These are phyloP conservation scores for Hydractinia echinata DNA, from an alignment of 30 jellyfish, hydroid and myxozoan genomes.

Conservation along the genomic window DNA sequence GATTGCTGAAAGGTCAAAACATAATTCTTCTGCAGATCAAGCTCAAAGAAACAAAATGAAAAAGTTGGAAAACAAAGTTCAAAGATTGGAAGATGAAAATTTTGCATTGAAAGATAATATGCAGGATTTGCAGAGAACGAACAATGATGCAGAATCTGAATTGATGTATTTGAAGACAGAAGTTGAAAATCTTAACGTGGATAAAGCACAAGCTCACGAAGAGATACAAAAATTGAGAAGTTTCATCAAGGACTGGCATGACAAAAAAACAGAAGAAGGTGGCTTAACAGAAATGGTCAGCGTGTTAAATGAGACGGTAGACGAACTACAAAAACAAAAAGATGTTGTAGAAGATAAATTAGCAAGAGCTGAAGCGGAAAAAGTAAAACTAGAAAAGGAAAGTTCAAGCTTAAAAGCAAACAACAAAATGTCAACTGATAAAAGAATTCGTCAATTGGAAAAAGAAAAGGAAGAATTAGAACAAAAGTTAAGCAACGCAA, in stretches of 20 bases:
- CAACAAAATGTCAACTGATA: constrained; percentile 17
- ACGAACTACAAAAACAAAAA: constrained; percentile 44
- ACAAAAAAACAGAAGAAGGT: neutral
- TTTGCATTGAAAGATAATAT: neutral
- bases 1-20: neutral
- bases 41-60: neutral
- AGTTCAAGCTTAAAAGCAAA: constrained; percentile 29
- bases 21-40: neutral
- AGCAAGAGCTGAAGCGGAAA: constrained; percentile 39
- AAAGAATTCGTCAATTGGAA: constrained; percentile 1
- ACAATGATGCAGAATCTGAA: constrained; percentile 8
- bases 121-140: constrained; percentile 5
- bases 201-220: neutral
- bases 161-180: neutral
- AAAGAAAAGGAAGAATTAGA: constrained; percentile 37
- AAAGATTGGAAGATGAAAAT: constrained; percentile 14
- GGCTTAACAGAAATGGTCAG: constrained; percentile 26
- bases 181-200: neutral
- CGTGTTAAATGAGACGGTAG: constrained; percentile 34
- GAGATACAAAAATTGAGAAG: neutral
- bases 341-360: constrained; percentile 18
- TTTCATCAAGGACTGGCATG: constrained; percentile 9
- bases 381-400: constrained; percentile 36
- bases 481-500: constrained; percentile 28
- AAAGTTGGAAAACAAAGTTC: neutral